Base-by-base conservation (phyloP, 2,888 invertebrate species). In the Onchidella celtica region DNA sequence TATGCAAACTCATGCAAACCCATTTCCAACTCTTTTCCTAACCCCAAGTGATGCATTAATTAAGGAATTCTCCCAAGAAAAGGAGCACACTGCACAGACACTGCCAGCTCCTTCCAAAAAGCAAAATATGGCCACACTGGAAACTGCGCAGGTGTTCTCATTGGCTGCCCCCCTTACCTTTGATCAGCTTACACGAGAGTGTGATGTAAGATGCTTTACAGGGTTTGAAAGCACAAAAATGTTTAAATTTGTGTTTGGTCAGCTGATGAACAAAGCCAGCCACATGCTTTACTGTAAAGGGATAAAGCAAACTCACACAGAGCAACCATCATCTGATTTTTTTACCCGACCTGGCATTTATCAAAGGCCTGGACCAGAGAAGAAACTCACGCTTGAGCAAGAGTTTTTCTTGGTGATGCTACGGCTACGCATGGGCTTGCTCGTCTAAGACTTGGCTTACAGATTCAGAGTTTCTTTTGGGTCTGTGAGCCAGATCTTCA, bases 271-370 rank as follows among this genome's bases (percentile, higher is more conserved):
- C 1, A 79, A 79, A 34, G 73, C 70, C 17, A 40, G 40, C 34
- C 27, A 69, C 36, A 76, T 79, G 75, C 70, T 63, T 14, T 83
- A 79, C 36, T 79, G 83, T 70, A 83, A 79, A 38, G 83, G 79
- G 9, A 47, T 61, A 9, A 79, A 73, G 32, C 82, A 79, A n/a
- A 82, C 79, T 17, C 40, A 68, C 1, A 40, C 55, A 36, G 75
- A 75, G 34, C n/a, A 29, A 21, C 75, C 70, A n/a, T 38, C 75
- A n/a, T 17, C 63, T 63, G 70, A 38, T 59, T 40, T 59, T 47
- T 21, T 38, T 1, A 9, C 21, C 32, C 34, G 27, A 21, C 29
- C 70, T 29, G 29, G n/a, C 1, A 2, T 29, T 17, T 77, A 69
- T 36, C 17, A 21, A 4, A 55, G 72, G 27, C 83, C 83, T 27